A percentile compares a stretch with the other conserved stretches of the same genome.
phyloP scores from a whole-genome alignment of 2,113 vertebrate genomes.

The Acinonyx jubatus region DNA sequence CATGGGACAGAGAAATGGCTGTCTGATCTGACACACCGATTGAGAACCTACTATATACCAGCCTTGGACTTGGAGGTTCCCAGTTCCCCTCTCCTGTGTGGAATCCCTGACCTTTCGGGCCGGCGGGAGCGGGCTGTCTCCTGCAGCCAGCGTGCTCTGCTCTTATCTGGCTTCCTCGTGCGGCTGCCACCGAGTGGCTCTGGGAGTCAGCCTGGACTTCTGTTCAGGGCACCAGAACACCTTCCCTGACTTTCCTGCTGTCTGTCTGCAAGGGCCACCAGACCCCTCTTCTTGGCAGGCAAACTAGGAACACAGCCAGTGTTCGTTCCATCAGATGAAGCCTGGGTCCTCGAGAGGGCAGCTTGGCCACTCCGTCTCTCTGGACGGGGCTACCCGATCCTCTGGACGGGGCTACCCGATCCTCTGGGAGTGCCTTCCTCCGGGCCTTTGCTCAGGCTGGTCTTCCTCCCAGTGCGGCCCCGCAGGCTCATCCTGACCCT shows the following conservation, averaged over 20 bases:
- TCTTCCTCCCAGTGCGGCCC: not conserved
- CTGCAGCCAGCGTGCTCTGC: not conserved
- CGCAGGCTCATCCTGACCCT: not conserved
- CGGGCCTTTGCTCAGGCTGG: not conserved
- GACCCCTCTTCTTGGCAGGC: not conserved
- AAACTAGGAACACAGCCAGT: not conserved
- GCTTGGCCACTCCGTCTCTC: not conserved
- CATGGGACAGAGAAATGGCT: not conserved
- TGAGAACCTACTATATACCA: not conserved
- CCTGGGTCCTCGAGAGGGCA: not conserved
- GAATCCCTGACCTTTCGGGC: too few relatives aligned
- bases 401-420: rapidly evolving
- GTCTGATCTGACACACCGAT: not conserved
- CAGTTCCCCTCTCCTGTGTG: not conserved
- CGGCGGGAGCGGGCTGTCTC: not conserved
- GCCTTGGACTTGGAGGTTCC: not conserved
- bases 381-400: rapidly evolving
- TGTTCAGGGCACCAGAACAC: not conserved
- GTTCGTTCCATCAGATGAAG: not conserved
- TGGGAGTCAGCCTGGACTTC: not conserved
- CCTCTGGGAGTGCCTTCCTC: not conserved
- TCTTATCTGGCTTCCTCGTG: not conserved
- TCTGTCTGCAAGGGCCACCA: not conserved
- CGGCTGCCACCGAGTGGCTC: not conserved
- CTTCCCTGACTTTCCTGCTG: not conserved